phyloP scores from a whole-genome alignment of 2,113 vertebrate genomes.

The Zonotrichia leucophrys region DNA sequence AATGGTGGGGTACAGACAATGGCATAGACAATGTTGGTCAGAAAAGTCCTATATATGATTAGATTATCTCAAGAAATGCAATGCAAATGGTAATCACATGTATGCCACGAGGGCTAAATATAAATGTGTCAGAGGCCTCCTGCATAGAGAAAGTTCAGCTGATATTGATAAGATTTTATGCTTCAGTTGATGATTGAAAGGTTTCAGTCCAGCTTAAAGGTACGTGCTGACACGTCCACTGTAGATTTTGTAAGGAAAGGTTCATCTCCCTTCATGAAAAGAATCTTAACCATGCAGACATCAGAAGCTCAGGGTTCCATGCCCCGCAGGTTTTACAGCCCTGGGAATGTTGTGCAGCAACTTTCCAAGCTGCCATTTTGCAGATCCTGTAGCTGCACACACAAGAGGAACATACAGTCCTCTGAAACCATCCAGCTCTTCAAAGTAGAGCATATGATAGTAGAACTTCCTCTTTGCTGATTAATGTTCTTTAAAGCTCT shows the following conservation, averaged over 20 bases:
- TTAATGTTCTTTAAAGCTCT: not conserved
- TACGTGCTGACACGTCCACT: not conserved
- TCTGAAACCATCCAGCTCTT: not conserved
- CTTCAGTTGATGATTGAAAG: slow-evolving; percentile 19
- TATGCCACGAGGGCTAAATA: not conserved
- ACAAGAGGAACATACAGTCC: not conserved
- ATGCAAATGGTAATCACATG: slow-evolving; percentile 20
- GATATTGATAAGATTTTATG: slow-evolving; percentile 33
- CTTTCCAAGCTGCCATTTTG: not conserved
- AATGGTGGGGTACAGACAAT: not conserved
- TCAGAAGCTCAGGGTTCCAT: not conserved
- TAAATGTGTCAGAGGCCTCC: not conserved
- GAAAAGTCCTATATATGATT: slow-evolving; percentile 14
- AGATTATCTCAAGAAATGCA: slow-evolving; percentile 24
- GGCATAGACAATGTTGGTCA: not conserved
- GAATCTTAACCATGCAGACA: not conserved
- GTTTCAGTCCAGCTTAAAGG: slow-evolving; percentile 11
- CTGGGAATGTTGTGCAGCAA: not conserved
- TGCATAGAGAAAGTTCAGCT: slow-evolving; percentile 12
- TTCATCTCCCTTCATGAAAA: not conserved
- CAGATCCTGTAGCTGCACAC: not conserved
- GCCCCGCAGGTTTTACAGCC: not conserved
- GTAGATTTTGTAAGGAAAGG: not conserved
- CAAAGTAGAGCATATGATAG: not conserved
- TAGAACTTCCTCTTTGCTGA: slow-evolving; percentile 25